Percentiles rank a stretch among this genome's conserved stretches.
Conservation (phyloP, 2,113 vertebrate species). For the Pteruthius melanotis region DNA sequence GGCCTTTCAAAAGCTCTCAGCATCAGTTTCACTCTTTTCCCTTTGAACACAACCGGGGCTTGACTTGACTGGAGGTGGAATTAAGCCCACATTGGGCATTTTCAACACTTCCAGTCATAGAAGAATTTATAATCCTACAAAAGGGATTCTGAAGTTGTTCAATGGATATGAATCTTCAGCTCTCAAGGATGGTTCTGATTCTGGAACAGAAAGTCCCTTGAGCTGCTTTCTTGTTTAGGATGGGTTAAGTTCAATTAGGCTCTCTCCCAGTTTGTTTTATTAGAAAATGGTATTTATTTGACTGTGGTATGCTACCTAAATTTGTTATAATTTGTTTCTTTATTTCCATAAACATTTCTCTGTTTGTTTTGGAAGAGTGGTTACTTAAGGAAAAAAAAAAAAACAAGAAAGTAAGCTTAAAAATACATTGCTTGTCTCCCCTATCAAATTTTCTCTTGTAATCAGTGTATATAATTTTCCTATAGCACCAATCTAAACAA, state of each 20-base stretch:
- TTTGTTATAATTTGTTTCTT: slow-evolving; percentile 53
- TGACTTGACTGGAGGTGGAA: neutral
- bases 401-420: neutral
- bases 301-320: slow-evolving; percentile 57
- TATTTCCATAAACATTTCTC: slow-evolving; percentile 55
- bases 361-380: slow-evolving; percentile 46
- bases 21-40: neutral
- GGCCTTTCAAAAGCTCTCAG: neutral
- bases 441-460: neutral
- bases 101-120: neutral
- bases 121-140: neutral
- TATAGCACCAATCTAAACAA: neutral
- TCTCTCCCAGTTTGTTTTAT: slow-evolving; percentile 52
- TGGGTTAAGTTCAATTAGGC: slow-evolving; percentile 39
- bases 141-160: neutral
- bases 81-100: neutral
- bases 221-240: neutral
- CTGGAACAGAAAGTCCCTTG: neutral
- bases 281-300: slow-evolving; percentile 61
- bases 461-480: neutral
- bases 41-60: neutral
- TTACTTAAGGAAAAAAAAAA: neutral
- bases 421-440: neutral
- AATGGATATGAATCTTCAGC: neutral
- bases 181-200: neutral